A percentile compares a stretch with the other conserved stretches of the same genome.
These are phyloP conservation scores for Sebastes diploproa DNA, from an alignment of 2,797 vertebrate species.

Conservation along the genomic window DNA sequence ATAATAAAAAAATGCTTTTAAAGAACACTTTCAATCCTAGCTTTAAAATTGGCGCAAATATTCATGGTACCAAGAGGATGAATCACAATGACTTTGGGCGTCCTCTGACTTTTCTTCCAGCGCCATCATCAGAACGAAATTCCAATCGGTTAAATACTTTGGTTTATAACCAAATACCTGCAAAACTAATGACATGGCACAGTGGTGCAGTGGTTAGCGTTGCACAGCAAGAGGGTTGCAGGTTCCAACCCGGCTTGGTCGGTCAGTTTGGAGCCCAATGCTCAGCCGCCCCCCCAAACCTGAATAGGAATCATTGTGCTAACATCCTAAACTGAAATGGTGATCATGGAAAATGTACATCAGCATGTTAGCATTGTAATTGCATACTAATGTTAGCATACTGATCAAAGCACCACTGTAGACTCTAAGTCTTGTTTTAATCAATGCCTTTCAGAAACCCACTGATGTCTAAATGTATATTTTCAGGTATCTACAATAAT, in stretches of 20 bases:
- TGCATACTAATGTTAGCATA: neutral
- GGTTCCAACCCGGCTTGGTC: too few relatives aligned
- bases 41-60: neutral
- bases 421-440: neutral
- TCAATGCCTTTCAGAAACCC: neutral
- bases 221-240: too few relatives aligned
- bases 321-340: too few relatives aligned
- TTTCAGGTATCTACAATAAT: slow-evolving; percentile 90
- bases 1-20: too few relatives aligned
- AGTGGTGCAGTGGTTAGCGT: too few relatives aligned
- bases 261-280: too few relatives aligned
- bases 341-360: too few relatives aligned
- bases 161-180: neutral
- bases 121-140: neutral
- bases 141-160: neutral
- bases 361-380: neutral
- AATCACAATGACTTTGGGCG: neutral
- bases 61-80: neutral
- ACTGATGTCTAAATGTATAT: neutral
- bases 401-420: neutral
- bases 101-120: neutral
- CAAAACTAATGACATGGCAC: neutral
- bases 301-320: too few relatives aligned
- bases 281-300: too few relatives aligned
- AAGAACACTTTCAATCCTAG: too few relatives aligned